phyloP scores from a whole-genome alignment of 2,888 invertebrate species.

The Electrophaes corylata region DNA sequence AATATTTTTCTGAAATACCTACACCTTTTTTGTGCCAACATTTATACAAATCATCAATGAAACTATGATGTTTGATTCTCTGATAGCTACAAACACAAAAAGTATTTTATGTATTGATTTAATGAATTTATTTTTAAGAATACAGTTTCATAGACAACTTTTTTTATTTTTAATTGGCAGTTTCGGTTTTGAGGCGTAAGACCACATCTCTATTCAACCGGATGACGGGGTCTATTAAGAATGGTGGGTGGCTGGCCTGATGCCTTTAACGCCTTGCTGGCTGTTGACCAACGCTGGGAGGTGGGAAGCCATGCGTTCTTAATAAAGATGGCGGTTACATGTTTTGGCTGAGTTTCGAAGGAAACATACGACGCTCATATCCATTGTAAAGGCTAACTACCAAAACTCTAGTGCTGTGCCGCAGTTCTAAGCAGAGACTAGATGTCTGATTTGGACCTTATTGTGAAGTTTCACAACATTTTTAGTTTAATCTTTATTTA shows the following conservation, averaged over 20 bases:
- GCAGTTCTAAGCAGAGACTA: background rate
- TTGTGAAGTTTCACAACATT: background rate
- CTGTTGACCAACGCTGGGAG: conserved; percentile 81
- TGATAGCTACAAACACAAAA: too few relatives aligned
- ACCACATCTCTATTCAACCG: conserved; percentile 32
- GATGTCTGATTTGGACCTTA: background rate
- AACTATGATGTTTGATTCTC: too few relatives aligned
- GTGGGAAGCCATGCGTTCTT: conserved; percentile 80
- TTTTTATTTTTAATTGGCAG: conserved; percentile 1
- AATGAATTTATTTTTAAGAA: too few relatives aligned
- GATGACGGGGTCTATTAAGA: conserved; percentile 59
- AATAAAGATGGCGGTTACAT: conserved; percentile 79
- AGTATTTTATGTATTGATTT: too few relatives aligned
- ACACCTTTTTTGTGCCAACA: too few relatives aligned
- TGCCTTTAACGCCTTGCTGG: conserved; percentile 84
- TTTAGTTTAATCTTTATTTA: background rate
- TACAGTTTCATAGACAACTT: background rate
- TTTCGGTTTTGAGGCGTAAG: conserved; percentile 6
- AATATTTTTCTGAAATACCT: too few relatives aligned
- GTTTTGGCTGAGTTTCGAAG: conserved; percentile 55
- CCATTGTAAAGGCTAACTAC: conserved; percentile 1
- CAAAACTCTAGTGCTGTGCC: background rate
- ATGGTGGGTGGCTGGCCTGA: conserved; percentile 75
- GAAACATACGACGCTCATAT: conserved; percentile 28
- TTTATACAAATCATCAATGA: too few relatives aligned